Evolutionary conservation across 2,888 invertebrate species (phyloP).

Genomic region (Drosophila prolongata): DNA sequence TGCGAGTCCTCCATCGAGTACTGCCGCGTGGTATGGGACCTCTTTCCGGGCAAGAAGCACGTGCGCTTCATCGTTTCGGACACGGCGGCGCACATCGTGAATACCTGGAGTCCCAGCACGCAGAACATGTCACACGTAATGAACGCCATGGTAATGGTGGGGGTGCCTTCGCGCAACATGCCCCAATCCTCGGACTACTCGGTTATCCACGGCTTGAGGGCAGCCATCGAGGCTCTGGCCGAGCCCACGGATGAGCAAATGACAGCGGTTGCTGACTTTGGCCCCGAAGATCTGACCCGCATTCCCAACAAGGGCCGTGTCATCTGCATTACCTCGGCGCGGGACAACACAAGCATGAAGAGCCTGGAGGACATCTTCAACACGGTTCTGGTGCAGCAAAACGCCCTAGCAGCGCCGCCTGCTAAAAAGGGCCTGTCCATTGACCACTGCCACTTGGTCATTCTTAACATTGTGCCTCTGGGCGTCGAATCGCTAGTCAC

Average conservation of each 20-base stretch:
- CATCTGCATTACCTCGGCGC: constrained; percentile 95
- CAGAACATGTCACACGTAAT: constrained; percentile 95
- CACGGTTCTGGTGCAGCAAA: constrained; percentile 92
- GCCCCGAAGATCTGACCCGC: constrained; percentile 74
- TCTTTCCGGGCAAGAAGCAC: constrained; percentile 96
- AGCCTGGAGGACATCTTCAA: constrained; percentile 94
- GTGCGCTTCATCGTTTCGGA: constrained; percentile 95
- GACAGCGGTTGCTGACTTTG: constrained; percentile 74
- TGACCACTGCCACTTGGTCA: constrained; percentile 94
- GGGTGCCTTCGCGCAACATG: constrained; percentile 88
- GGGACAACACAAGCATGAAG: constrained; percentile 94
- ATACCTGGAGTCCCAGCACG: constrained; percentile 92
- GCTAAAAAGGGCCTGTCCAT: constrained; percentile 89
- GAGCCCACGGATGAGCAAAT: constrained; percentile 92
- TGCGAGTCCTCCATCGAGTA: constrained; percentile 98
- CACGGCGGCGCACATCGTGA: constrained; percentile 92
- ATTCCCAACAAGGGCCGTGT: constrained; percentile 88
- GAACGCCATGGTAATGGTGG: constrained; percentile 92
- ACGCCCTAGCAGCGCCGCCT: constrained; percentile 88
- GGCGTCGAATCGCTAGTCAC: constrained; percentile 91
- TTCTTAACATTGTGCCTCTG: constrained; percentile 94
- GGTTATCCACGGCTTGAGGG: constrained; percentile 92
- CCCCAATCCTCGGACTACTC: constrained; percentile 87
- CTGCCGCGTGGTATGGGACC: constrained; percentile 97
- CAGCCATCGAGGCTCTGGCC: constrained; percentile 93